A percentile compares a stretch with the other conserved stretches of the same genome.
Evolutionary conservation across 2,113 vertebrate genomes (phyloP).

Genomic region (Nycticorax nycticorax): DNA sequence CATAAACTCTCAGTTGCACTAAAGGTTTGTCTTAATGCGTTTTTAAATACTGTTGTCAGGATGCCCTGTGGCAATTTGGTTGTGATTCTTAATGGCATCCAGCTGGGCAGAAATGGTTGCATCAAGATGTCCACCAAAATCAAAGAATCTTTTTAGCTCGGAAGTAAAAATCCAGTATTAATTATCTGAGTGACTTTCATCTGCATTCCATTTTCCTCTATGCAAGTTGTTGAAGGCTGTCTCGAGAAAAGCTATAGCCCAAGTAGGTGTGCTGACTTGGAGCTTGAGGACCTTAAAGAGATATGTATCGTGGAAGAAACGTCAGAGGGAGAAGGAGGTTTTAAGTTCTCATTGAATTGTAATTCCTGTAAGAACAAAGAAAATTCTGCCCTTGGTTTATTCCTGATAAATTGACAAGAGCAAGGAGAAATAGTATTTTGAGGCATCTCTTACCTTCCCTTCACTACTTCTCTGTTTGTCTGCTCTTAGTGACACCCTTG

Average conservation of each 20-base stretch:
- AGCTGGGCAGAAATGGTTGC: slow-evolving; percentile 13
- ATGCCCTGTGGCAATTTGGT: neutral
- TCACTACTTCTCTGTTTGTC: neutral
- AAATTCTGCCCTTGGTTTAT: neutral
- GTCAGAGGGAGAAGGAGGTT: neutral
- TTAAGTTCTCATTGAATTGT: neutral
- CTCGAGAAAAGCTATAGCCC: neutral
- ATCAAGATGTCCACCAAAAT: neutral
- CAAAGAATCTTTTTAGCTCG: neutral
- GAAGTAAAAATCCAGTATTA: neutral
- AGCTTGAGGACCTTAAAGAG: neutral
- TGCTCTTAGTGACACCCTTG: neutral
- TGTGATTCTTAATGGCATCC: neutral
- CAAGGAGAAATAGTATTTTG: neutral
- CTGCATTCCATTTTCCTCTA: neutral
- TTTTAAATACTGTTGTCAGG: slow-evolving; percentile 37
- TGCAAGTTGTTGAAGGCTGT: neutral
- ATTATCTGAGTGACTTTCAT: neutral
- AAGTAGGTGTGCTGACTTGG: neutral
- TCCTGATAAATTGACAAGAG: neutral
- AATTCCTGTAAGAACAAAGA: neutral
- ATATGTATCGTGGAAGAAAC: neutral
- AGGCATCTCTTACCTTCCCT: neutral
- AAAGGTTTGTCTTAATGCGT: neutral
- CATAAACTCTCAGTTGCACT: neutral